These are phyloP conservation scores for Sprattus sprattus DNA, from an alignment of 2,113 vertebrate species.

Conservation along the genomic window DNA sequence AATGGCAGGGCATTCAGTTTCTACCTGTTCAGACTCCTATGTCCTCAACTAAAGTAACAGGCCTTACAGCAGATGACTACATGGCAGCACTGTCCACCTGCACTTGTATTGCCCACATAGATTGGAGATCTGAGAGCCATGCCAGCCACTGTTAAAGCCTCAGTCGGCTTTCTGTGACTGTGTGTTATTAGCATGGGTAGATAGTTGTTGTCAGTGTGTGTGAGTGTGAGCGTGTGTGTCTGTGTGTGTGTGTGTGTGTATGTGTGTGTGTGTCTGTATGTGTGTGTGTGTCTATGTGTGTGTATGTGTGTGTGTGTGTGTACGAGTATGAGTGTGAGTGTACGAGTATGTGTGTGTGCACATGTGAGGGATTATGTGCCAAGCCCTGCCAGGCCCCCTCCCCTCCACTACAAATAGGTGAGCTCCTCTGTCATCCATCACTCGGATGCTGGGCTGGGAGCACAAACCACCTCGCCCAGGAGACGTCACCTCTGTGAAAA, in stretches of 20 bases:
- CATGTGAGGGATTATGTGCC: constrained; percentile 36
- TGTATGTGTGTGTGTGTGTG: background rate
- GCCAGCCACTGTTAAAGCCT: no score
- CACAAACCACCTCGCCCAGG: constrained; percentile 39
- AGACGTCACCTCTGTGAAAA: constrained; percentile 20
- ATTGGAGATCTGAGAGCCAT: background rate
- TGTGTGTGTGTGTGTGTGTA: background rate
- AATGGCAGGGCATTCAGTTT: background rate
- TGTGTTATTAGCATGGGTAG: no score
- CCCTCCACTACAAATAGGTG: constrained; percentile 63
- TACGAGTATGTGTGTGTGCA: constrained; percentile 36
- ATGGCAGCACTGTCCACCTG: background rate
- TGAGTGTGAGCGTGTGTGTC: background rate
- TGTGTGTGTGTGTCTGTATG: background rate
- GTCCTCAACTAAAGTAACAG: background rate
- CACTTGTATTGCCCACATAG: background rate
- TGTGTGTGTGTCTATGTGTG: background rate
- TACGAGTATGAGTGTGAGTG: background rate
- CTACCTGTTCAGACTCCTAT: background rate
- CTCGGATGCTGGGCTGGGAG: constrained; percentile 40
- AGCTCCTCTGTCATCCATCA: constrained; percentile 62
- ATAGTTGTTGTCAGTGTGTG: no score
- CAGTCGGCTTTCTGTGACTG: no score
- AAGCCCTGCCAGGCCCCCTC: constrained; percentile 40
- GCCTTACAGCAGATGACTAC: background rate